phyloP scores from a whole-genome alignment of 2,113 vertebrate species.

The Edolisoma coerulescens region DNA sequence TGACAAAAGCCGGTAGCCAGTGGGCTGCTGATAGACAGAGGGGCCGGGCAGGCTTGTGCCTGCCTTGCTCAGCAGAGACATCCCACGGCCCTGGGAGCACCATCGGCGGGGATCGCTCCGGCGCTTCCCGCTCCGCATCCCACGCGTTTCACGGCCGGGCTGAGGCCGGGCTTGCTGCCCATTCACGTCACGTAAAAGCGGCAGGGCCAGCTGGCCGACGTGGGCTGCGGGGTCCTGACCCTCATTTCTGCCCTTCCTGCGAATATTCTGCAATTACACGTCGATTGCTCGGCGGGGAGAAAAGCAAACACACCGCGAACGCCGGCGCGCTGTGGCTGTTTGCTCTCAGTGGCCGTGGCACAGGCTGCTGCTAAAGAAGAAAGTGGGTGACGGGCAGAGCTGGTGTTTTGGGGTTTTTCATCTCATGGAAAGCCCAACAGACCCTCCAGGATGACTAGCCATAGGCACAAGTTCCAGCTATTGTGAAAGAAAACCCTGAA shows the following conservation, averaged over 20 bases:
- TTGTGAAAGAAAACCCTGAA: not conserved
- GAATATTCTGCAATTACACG: not conserved
- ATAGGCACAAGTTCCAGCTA: not conserved
- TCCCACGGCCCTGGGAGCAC: not conserved
- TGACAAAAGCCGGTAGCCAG: constrained; percentile 1
- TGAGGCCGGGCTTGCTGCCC: not conserved
- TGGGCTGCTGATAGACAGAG: not conserved
- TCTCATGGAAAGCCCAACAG: not conserved
- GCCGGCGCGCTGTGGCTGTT: not conserved
- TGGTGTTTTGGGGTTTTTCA: not conserved
- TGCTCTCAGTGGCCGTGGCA: not conserved
- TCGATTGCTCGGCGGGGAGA: not conserved
- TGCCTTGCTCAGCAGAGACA: not conserved
- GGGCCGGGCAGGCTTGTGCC: not conserved
- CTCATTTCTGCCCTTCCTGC: constrained; percentile 34
- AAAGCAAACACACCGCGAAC: not conserved
- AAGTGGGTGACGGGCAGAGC: not conserved
- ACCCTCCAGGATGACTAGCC: not conserved
- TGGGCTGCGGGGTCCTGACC: constrained; percentile 2
- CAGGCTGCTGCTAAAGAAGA: not conserved
- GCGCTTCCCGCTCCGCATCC: not conserved
- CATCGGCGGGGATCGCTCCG: accelerated
- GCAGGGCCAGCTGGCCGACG: not conserved
- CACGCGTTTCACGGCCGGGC: not conserved
- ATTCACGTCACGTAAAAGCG: not conserved